Evolutionary conservation across 2,797 vertebrate species (phyloP).

Genomic region (Syndactyla subalaris): DNA sequence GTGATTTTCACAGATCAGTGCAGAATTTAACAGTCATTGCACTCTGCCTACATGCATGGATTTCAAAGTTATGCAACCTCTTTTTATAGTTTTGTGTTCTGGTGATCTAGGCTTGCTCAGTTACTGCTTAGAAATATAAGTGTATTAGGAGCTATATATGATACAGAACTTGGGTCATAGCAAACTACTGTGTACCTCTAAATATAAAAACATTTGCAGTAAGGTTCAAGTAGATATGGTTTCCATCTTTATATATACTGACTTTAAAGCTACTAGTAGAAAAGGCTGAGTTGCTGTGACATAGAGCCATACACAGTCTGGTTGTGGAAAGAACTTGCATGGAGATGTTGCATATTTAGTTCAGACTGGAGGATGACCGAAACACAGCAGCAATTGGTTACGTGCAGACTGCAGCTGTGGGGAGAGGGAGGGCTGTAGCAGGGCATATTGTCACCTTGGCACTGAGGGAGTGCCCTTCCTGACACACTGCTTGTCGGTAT

Average conservation of each 20-base stretch:
- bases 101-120: background rate
- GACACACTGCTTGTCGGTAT: background rate
- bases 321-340: background rate
- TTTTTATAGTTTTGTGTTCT: conserved; percentile 32
- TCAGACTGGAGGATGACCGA: background rate
- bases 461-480: background rate
- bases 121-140: background rate
- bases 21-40: conserved; percentile 34
- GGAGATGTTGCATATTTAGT: background rate
- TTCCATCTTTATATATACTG: background rate
- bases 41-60: conserved; percentile 28
- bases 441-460: background rate
- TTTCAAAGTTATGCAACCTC: conserved; percentile 44
- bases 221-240: background rate
- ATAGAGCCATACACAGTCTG: fast-evolving
- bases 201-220: background rate
- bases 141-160: background rate
- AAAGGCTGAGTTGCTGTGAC: background rate
- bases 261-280: background rate
- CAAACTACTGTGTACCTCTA: background rate
- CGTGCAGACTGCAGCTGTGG: background rate
- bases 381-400: background rate
- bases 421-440: background rate
- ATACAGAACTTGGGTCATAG: background rate
- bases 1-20: conserved; percentile 2